These are phyloP conservation scores for Amphilophus citrinellus DNA, from an alignment of 2,113 vertebrate species.

Conservation along the genomic window DNA sequence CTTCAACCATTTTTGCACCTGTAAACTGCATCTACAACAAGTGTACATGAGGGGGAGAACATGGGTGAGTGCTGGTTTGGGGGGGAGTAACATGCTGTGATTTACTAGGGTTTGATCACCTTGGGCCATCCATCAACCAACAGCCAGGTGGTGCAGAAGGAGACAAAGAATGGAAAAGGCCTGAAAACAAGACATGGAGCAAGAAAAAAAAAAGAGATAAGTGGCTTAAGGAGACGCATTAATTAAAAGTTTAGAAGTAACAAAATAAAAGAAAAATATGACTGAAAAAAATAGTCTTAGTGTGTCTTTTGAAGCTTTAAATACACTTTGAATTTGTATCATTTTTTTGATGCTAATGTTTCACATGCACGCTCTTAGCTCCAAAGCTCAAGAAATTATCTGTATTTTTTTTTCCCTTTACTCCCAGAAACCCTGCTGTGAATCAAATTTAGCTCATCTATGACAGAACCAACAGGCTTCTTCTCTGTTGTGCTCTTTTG, in stretches of 20 bases:
- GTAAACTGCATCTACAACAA: neutral
- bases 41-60: neutral
- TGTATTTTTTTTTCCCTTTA: neutral
- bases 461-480: slow-evolving; percentile 48
- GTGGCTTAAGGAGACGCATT: neutral
- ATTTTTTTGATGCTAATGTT: neutral
- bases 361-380: neutral
- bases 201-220: neutral
- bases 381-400: neutral
- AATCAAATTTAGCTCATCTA: slow-evolving; percentile 55
- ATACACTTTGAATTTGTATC: slow-evolving; percentile 9
- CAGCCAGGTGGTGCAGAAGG: slow-evolving; percentile 30
- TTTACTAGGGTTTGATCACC: slow-evolving; percentile 25
- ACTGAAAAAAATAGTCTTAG: neutral
- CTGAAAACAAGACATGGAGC: neutral
- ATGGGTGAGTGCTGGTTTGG: neutral
- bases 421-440: slow-evolving; percentile 40
- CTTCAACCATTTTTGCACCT: neutral
- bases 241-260: slow-evolving; percentile 9
- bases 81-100: slow-evolving; percentile 21
- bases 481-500: slow-evolving; percentile 59
- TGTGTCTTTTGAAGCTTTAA: neutral
- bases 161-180: neutral
- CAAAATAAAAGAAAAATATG: slow-evolving; percentile 1
- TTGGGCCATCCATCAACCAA: slow-evolving; percentile 43